Conservation (phyloP, 2,797 vertebrate species). For the Lutjanus campechanus region DNA sequence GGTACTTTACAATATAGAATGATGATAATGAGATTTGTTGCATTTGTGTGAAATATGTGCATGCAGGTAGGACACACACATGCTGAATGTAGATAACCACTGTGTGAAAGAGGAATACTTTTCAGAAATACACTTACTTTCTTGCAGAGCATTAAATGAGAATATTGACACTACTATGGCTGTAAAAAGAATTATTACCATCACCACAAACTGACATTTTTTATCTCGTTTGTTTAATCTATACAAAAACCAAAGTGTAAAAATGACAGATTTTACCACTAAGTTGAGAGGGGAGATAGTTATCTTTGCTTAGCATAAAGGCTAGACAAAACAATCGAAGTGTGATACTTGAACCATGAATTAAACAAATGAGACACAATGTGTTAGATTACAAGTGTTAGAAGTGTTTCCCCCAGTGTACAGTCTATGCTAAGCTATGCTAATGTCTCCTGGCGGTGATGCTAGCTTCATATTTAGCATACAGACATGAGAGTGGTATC, state of each 20-base stretch:
- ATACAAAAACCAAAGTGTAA: too few relatives aligned
- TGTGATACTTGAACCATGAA: too few relatives aligned
- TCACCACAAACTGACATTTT: too few relatives aligned
- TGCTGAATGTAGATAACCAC: background rate
- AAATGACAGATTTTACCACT: too few relatives aligned
- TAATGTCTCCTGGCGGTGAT: background rate
- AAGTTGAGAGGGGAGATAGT: too few relatives aligned
- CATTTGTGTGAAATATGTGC: background rate
- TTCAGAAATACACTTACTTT: background rate
- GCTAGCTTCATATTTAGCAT: background rate
- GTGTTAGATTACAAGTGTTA: background rate
- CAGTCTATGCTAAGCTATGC: background rate
- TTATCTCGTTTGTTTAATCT: too few relatives aligned
- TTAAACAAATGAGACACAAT: too few relatives aligned
- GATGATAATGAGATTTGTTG: background rate
- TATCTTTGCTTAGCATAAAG: too few relatives aligned
- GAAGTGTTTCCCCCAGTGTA: background rate
- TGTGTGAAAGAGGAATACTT: background rate
- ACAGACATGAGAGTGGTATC: background rate
- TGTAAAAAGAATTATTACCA: too few relatives aligned
- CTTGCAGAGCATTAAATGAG: background rate
- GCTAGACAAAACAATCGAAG: too few relatives aligned
- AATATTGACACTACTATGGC: too few relatives aligned
- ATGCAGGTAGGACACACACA: background rate
- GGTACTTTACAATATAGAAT: background rate